A percentile compares a stretch with the other conserved stretches of the same genome.
These are phyloP conservation scores for Pygoscelis antarcticus DNA, from an alignment of 2,113 vertebrate species.

Conservation along the genomic window DNA sequence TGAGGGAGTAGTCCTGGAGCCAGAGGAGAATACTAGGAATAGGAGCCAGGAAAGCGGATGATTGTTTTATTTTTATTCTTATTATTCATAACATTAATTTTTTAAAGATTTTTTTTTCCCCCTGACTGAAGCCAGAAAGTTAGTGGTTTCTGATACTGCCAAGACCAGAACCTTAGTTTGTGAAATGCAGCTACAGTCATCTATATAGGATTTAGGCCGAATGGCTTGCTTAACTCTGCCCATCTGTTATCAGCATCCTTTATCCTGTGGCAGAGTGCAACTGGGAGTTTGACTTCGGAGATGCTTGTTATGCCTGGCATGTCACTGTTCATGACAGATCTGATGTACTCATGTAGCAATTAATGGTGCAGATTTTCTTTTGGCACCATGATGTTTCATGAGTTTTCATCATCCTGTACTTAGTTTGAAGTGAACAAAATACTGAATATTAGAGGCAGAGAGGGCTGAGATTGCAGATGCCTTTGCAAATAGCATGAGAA, in stretches of 20 bases:
- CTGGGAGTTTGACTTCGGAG: constrained; percentile 63
- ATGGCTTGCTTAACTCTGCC: constrained; percentile 60
- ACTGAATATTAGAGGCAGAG: not conserved
- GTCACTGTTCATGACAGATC: constrained; percentile 64
- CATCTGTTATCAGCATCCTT: constrained; percentile 75
- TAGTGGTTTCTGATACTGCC: constrained; percentile 43
- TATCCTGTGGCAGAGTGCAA: constrained; percentile 53
- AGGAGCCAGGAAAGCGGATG: not conserved
- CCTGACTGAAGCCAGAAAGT: constrained; percentile 33
- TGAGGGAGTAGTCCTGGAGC: not conserved
- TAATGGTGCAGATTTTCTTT: constrained; percentile 58
- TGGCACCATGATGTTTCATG: not conserved
- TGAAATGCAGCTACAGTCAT: constrained; percentile 52
- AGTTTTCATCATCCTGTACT: not conserved
- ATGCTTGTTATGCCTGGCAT: constrained; percentile 68
- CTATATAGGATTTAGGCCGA: constrained; percentile 51
- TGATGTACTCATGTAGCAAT: constrained; percentile 57
- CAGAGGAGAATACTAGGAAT: not conserved
- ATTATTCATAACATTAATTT: not conserved
- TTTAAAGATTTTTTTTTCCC: not conserved
- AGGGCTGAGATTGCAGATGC: not conserved
- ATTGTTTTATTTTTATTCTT: not conserved
- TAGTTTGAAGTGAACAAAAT: not conserved
- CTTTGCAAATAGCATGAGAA: not conserved
- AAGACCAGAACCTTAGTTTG: too few relatives aligned